Evolutionary conservation across 2,797 vertebrate genomes (phyloP).

Genomic region (Arnoldichthys spilopterus): DNA sequence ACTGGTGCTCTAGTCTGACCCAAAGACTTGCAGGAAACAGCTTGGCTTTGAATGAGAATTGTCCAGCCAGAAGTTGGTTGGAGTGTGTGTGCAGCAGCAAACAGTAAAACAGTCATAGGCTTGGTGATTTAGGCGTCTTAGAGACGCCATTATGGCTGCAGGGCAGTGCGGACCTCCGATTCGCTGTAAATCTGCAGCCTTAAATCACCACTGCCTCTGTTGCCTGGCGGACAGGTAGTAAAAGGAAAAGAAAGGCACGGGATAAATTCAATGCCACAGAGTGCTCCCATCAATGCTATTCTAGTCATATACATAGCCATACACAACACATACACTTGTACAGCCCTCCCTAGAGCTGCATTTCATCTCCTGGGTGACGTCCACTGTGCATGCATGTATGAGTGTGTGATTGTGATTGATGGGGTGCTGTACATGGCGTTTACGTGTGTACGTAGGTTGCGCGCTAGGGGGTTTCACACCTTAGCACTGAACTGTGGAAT

Average conservation of each 20-base stretch:
- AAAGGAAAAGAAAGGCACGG: conserved; percentile 8
- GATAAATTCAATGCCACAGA: conserved; percentile 13
- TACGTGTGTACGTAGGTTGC: conserved; percentile 6
- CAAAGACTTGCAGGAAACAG: conserved; percentile 11
- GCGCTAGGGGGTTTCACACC: neutral
- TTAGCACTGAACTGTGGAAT: neutral
- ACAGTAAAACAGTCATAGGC: conserved; percentile 45
- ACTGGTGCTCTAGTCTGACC: neutral
- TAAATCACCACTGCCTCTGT: conserved; percentile 29
- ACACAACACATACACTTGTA: neutral
- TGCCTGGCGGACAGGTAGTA: neutral
- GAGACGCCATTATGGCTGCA: conserved; percentile 27
- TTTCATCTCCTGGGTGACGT: conserved; percentile 8
- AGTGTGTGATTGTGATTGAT: conserved; percentile 2
- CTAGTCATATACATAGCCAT: neutral
- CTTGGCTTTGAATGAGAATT: conserved; percentile 7
- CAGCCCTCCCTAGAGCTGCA: neutral
- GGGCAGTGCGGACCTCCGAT: conserved; percentile 30
- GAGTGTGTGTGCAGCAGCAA: conserved; percentile 6
- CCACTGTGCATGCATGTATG: neutral
- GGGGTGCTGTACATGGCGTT: neutral
- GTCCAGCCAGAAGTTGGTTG: conserved; percentile 1
- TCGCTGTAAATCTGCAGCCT: conserved; percentile 42
- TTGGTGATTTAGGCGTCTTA: conserved; percentile 35
- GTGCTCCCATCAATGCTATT: neutral